A percentile compares a stretch with the other conserved stretches of the same genome.
These are phyloP conservation scores for Acyrthosiphon pisum DNA, from an alignment of 1,140 invertebrate genomes.

Conservation along the genomic window DNA sequence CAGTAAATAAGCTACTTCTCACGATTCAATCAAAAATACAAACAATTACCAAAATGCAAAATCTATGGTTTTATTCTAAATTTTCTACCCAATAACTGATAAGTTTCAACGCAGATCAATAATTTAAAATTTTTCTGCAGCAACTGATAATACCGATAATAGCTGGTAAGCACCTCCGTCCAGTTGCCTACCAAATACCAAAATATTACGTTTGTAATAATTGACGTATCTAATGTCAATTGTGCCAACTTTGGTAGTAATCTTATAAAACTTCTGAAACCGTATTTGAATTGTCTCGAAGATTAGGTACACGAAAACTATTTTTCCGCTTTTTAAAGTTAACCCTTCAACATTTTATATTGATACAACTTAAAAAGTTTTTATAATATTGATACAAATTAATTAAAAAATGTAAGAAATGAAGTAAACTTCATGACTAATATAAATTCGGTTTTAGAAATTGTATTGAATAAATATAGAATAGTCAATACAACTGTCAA, in stretches of 20 bases:
- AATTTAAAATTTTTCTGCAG: not conserved
- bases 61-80: not conserved
- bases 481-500: not conserved
- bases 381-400: not conserved
- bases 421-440: no score
- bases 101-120: not conserved
- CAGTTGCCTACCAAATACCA: no score
- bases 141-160: no score
- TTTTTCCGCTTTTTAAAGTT: not conserved
- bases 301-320: not conserved
- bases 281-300: not conserved
- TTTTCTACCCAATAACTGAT: not conserved
- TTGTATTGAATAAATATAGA: not conserved
- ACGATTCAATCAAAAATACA: not conserved
- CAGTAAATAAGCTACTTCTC: not conserved
- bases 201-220: no score
- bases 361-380: not conserved
- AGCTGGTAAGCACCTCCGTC: no score
- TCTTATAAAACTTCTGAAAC: not conserved
- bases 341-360: not conserved
- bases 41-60: not conserved
- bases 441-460: not conserved
- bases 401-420: not conserved
- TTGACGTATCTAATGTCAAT: no score
- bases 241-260: not conserved